Evolutionary conservation across 1,140 invertebrate genomes (phyloP).

Genomic region (Megalopta genalis): DNA sequence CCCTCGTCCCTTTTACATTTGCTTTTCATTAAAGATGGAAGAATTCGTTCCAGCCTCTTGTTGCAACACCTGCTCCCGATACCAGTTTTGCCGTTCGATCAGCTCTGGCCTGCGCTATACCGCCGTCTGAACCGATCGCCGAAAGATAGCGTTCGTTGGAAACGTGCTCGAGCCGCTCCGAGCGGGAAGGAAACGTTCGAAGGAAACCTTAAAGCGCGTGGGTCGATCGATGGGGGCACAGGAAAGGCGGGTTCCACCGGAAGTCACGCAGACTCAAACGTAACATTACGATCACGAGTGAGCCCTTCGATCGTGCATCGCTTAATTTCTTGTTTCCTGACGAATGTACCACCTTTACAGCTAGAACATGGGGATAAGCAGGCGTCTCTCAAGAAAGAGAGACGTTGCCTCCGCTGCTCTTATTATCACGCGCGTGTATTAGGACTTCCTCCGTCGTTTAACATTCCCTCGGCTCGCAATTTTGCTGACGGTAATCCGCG

Average conservation of each 20-base stretch:
- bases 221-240: conserved; percentile 19
- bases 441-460: neutral
- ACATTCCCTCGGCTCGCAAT: neutral
- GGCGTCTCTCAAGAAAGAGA: too few species aligned
- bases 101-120: neutral
- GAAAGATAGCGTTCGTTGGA: conserved; percentile 17
- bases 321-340: conserved; percentile 7
- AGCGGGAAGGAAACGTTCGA: conserved; percentile 29
- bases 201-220: conserved; percentile 39
- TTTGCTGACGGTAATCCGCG: neutral
- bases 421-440: neutral
- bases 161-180: neutral
- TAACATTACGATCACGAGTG: conserved; percentile 47
- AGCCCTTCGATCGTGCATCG: conserved; percentile 27
- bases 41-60: too few species aligned
- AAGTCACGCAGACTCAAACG: conserved; percentile 41
- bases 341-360: neutral
- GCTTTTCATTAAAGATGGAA: too few species aligned
- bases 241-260: conserved; percentile 40
- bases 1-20: too few species aligned
- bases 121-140: conserved; percentile 10
- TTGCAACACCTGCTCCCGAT: neutral
- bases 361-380: neutral
- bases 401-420: neutral
- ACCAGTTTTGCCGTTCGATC: neutral